Evolutionary conservation across 2,113 vertebrate species (phyloP), one percentile per base, ranked within the genome.

Genomic region (Lepisosteus osseus): DNA sequence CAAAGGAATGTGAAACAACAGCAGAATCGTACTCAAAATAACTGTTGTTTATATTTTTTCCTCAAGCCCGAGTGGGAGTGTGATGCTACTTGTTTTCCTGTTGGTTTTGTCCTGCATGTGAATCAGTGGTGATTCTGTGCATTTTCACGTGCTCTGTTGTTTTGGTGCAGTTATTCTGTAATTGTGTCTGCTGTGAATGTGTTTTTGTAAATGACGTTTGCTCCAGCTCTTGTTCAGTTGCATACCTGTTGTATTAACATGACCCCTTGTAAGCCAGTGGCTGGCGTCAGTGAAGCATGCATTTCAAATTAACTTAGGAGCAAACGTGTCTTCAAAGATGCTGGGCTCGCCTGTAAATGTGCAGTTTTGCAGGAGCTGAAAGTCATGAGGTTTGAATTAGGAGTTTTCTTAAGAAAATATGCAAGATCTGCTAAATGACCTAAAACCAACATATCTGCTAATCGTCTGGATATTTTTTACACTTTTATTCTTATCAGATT

Each of bases 401-500:
- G 13, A 45, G 71, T 55, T 15, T 70, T 42, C 43, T 41, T 15
- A 54, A 57, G 57, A 6, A 51, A 9, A 29, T 47, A 44, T 55
- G 72, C 67, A 51, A 74, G 64, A 74, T 72, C 70, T 75, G 65
- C 73, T 68, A 66, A 76, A 55, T 77, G 77, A 81, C 81, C 77
- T 77, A 70, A 76, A 84, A 78, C 69, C 45, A 54, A 17, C 66
- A 51, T 76, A 78, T 83, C 29, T 51, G 47, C 47, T 51, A 51
- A 51, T 5, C 47, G 6, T 4, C 45, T 43, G 41, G 55, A 42
- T 78, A 65, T 76, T 79, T 80, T 72, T 82, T 51, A 51, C 47
- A 51, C 47, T 75, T 77, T 67, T 12, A 29, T 70, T 82, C 57
- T n/a, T 42, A 14, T 3, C 44, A 57, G 56, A 69, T 72, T 54